Evolutionary conservation across 2,888 invertebrate genomes (phyloP), one percentile per base, ranked within the genome.

Genomic region (Drosophila kanekoi): DNA sequence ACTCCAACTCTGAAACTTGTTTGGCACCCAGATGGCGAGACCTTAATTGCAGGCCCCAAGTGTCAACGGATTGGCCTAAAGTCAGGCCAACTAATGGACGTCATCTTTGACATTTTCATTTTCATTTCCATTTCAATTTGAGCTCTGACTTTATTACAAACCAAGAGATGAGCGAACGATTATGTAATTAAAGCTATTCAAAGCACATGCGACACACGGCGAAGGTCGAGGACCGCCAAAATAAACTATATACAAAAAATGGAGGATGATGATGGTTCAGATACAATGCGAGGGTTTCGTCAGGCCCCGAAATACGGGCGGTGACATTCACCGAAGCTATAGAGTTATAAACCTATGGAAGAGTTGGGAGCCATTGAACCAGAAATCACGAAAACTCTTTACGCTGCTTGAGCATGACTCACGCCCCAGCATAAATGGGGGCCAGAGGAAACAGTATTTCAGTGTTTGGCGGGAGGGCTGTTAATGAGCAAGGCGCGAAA

Each of bases 351-450:
- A 13, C 10, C 41, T 37, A 32, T 48, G 35, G 33, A 16, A 28
- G 59, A 62, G 59, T 32, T 23, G 60, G 44, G 33, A 72, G 70
- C 84, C 82, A 82, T 82, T 82, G 81, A 82, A 83, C 87, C 87
- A 82, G 81, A 81, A 82, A 83, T 72, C 87, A 83, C 72, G 81
- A 63, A 68, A 69, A 64, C 72, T 66, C 70, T 82, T 82, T 67
- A 80, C 84, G 82, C 78, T 83, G 33, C 48, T 63, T 82, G 84
- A 72, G 63, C 82, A 82, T 72, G 77, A 69, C 43, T 57, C 64
- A 68, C 41, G 61, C 35, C 43, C 53, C 8, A 20, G 43, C 54
- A 43, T 43, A 4, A 6, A 18, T 6, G 35, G 1, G 14, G n/a
- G 11, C 23, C 32, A 18, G 43, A 52, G 52, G 58, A 33, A n/a